Conservation (phyloP, 2,888 invertebrate genomes). For the Pogonocherus hispidulus region DNA sequence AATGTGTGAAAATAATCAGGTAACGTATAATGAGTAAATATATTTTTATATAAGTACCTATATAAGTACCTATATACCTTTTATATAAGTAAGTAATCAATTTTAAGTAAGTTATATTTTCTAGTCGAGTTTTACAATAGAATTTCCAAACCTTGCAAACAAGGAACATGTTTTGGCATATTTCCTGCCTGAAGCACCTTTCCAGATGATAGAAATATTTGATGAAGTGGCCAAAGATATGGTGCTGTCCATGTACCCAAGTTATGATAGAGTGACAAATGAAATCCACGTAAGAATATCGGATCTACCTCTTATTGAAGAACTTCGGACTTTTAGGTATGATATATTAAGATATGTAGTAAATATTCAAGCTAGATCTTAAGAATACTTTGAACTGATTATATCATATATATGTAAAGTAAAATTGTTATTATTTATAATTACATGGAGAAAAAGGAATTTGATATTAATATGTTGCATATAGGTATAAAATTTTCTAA, state of each 20-base stretch:
- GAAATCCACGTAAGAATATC: constrained; percentile 97
- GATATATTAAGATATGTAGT: too few relatives aligned
- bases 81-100: too few relatives aligned
- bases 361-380: too few relatives aligned
- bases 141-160: constrained; percentile 91
- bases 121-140: constrained; percentile 87
- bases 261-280: constrained; percentile 93
- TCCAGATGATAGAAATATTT: constrained; percentile 96
- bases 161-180: constrained; percentile 95
- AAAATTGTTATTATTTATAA: too few relatives aligned
- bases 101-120: too few relatives aligned
- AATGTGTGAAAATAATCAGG: constrained; percentile 94
- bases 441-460: too few relatives aligned
- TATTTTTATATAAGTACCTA: too few relatives aligned
- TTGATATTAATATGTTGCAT: too few relatives aligned
- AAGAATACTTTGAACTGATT: too few relatives aligned
- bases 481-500: too few relatives aligned
- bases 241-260: constrained; percentile 94
- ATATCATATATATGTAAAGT: too few relatives aligned
- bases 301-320: constrained; percentile 95
- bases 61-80: not conserved
- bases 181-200: constrained; percentile 97
- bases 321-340: constrained; percentile 89
- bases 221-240: constrained; percentile 95
- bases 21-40: constrained; percentile 2